Evolutionary conservation across 2,797 vertebrate genomes (phyloP), one percentile per base, ranked within the genome.

Genomic region (Danio kyathit): DNA sequence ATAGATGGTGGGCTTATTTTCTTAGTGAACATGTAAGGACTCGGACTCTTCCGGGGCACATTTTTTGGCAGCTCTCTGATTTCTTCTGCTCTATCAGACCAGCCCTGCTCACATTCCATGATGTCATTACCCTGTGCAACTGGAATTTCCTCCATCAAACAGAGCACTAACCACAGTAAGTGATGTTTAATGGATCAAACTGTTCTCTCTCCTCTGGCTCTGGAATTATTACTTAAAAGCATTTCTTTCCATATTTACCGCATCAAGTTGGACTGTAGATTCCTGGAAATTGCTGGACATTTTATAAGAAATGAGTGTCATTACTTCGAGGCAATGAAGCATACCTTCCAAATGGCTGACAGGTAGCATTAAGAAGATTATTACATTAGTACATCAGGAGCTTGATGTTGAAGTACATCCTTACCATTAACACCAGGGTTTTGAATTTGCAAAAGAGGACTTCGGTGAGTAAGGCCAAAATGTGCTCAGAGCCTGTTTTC

Each of bases 311-410:
- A 74, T 29, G 57, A 29, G 52, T 63, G 49, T 75, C 75, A 70
- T 84, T 49, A 12, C 65, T 74, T 70, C 80, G 57, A 81, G 80
- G 75, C 81, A 80, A 90, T 80, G 57, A 73, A 70, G 10, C 54
- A 10, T 44, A 54, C 59, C 54, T 38, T 80, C 66, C 5, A 84
- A 56, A 29, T 21, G 67, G 76, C 11, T 71, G 75, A 73, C 81
- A 87, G 85, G 73, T 79, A 80, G 74, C 64, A 51, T 76, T 83
- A 66, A 64, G 67, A 74, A 57, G 81, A 88, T 29, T 29, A 29
- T 3, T 29, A 29, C 29, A 1, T 29, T 29, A 84, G 82, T 85
- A 81, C 66, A 29, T 29, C 29, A 29, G 29, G 29, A 86, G 48
- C 59, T 86, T 83, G 78, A 51, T 79, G 19, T 67, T 11, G 11